These are phyloP conservation scores for Lasioglossum baleicum DNA, from an alignment of 1,140 invertebrate species.

Conservation along the genomic window DNA sequence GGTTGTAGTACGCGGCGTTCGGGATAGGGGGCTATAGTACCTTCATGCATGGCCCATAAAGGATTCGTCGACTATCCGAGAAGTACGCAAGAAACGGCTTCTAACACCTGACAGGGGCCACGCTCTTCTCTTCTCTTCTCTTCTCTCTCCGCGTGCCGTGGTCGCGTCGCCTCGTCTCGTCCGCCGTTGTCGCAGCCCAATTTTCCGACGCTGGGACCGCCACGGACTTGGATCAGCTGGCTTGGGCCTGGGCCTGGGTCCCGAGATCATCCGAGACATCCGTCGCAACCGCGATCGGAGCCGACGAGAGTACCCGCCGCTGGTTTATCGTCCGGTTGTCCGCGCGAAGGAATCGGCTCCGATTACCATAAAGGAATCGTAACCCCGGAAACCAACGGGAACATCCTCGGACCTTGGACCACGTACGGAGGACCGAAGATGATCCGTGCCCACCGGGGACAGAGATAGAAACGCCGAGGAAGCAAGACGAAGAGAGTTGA, in stretches of 20 bases:
- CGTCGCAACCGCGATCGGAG: slow-evolving; percentile 43
- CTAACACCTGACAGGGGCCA: slow-evolving; percentile 79
- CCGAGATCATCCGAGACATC: slow-evolving; percentile 30
- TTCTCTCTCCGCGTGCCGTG: slow-evolving; percentile 59
- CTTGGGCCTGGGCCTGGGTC: slow-evolving; percentile 43
- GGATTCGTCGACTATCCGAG: slow-evolving; percentile 85
- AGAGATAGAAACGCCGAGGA: too few species aligned
- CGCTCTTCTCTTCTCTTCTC: slow-evolving; percentile 68
- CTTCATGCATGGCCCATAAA: slow-evolving; percentile 85
- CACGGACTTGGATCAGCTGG: slow-evolving; percentile 44
- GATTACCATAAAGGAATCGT: slow-evolving; percentile 44
- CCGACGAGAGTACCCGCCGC: background rate
- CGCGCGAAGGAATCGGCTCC: too few species aligned
- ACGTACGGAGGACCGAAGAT: too few species aligned
- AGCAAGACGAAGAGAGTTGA: too few species aligned
- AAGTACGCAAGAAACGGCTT: slow-evolving; percentile 83
- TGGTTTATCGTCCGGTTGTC: too few species aligned
- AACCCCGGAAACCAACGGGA: slow-evolving; percentile 4
- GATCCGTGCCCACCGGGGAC: too few species aligned
- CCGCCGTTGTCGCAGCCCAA: slow-evolving; percentile 50
- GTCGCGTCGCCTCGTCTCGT: slow-evolving; percentile 35
- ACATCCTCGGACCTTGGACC: too few species aligned
- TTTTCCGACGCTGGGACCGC: slow-evolving; percentile 58
- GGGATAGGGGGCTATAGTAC: slow-evolving; percentile 84
- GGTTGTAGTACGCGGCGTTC: slow-evolving; percentile 83